These are phyloP conservation scores for Mustela nigripes DNA, from an alignment of 2,113 vertebrate genomes.

Conservation along the genomic window DNA sequence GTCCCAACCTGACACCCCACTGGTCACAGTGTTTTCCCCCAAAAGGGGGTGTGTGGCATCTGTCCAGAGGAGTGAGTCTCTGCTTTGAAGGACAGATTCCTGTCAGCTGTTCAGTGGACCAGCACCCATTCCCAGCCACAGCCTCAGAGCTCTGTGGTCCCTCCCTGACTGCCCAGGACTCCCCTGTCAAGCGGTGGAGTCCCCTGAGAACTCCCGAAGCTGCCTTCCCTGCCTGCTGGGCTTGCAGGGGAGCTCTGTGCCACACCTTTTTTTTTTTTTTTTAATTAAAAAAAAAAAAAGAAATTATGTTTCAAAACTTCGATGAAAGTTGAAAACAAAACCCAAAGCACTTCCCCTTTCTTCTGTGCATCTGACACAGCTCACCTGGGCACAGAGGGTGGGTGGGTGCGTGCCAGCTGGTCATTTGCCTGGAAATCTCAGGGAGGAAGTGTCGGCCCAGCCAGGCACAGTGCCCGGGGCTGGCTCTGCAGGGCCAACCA, in stretches of 20 bases:
- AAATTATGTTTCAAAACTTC: neutral
- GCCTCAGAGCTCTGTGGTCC: neutral
- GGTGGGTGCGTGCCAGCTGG: neutral
- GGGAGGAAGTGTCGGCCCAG: neutral
- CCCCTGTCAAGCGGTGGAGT: neutral
- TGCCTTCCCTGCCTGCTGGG: neutral
- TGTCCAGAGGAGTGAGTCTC: neutral
- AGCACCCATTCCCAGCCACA: neutral
- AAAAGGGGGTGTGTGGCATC: neutral
- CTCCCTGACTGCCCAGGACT: neutral
- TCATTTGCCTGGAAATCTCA: neutral
- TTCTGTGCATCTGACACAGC: neutral
- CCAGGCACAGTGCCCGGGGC: neutral
- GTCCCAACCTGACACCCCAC: neutral
- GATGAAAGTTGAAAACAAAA: slow-evolving; percentile 7
- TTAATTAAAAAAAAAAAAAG: neutral
- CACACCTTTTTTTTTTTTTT: neutral
- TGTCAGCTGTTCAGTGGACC: neutral
- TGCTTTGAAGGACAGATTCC: neutral
- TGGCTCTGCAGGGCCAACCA: neutral
- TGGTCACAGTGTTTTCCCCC: neutral
- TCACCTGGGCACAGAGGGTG: neutral
- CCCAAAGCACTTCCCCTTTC: neutral
- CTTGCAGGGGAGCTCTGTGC: neutral
- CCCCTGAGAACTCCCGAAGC: neutral